Evolutionary conservation across 2,113 vertebrate genomes (phyloP), one percentile per base, ranked within the genome.

Genomic region (Ictalurus furcatus): DNA sequence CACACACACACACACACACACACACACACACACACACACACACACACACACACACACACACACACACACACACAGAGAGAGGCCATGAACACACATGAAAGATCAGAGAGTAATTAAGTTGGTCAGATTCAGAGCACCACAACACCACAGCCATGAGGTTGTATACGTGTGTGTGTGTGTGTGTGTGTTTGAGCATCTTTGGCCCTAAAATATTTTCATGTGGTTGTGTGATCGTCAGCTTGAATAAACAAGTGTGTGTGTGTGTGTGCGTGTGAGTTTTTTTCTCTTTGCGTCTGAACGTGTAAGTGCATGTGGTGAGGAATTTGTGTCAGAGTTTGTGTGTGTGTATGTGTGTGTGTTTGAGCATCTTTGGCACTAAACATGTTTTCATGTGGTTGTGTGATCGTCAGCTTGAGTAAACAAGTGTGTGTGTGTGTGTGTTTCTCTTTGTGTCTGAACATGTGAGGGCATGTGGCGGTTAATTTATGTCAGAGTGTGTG

Each of bases 11-110:
- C 40, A 44, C 5, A 44, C 40, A 44, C 44, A 48, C 44, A 7
- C 44, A 48, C 44, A 48, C 44, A 73, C 9, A 78, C 25, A 17
- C 59, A 54, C 86, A 88, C 19, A 30, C 86, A 40, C 65, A 65
- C 78, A 82, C 37, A 44, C 9, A 82, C 25, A 11, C 59, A 54
- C 86, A 88, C n/a, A 65, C 86, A 40, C 65, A 65, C 78, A 82
- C 37, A 44, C 40, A 28, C 3, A 48, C 74, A 78, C 40, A 28
- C 74, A 25, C 40, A 78, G 21, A 48, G 37, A 78, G 4, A 34
- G 1, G 3, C 25, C 58, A 56, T 69, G 30, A 2, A 82, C 37
- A 44, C 40, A 28, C 3, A 48, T 40, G 28, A 76, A 28, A 67
- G 44, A 89, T 81, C 69, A 54, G 69, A 54, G 48, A 67, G 63